Conservation (phyloP, 2,888 invertebrate genomes). For the Monoplex corrugatus region DNA sequence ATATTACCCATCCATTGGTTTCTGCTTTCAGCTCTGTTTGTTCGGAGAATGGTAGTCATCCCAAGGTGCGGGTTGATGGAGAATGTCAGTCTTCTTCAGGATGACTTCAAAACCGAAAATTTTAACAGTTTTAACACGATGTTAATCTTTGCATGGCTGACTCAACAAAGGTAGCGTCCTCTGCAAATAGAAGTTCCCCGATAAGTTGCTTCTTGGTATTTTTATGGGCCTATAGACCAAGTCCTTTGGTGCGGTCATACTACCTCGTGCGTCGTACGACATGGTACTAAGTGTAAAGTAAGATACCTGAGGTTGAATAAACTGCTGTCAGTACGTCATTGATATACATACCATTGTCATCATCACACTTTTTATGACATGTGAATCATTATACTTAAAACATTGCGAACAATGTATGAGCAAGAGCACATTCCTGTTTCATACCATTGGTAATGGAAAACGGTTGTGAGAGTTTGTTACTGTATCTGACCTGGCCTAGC, state of each 20-base stretch:
- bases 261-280: too few species aligned
- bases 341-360: neutral
- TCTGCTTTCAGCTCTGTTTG: slow-evolving; percentile 29
- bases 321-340: neutral
- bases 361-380: neutral
- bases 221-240: too few species aligned
- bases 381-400: neutral
- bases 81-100: slow-evolving; percentile 20
- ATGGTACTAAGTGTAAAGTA: too few species aligned
- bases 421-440: neutral
- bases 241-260: too few species aligned
- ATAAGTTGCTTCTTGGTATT: neutral
- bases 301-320: neutral
- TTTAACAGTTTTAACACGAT: too few species aligned
- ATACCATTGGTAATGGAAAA: neutral
- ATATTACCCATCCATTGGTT: slow-evolving; percentile 15
- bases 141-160: neutral
- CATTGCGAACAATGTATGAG: neutral
- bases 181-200: neutral
- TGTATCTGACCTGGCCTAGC: too few species aligned
- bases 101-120: slow-evolving; percentile 13
- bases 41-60: neutral
- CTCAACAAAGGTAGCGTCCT: neutral
- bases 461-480: too few species aligned
- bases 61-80: slow-evolving; percentile 1